Evolutionary conservation across 2,113 vertebrate species (phyloP), one percentile per base, ranked within the genome.

Genomic region (Thryonomys swinderianus): DNA sequence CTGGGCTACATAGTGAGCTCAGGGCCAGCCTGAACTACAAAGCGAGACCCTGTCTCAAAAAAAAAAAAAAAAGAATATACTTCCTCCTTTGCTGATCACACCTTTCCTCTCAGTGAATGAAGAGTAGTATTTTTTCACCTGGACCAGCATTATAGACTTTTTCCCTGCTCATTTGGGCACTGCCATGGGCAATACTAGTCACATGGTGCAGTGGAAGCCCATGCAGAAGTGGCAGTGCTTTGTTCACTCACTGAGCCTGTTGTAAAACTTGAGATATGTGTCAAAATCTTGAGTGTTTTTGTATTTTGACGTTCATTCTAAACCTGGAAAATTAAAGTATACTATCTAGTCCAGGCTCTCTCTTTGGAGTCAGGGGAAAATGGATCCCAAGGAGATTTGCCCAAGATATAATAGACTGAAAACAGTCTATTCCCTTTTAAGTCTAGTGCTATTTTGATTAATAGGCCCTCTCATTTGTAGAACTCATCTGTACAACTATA

Each of bases 11-110:
- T n/a, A n/a, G n/a, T n/a, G n/a, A n/a, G n/a, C n/a, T n/a, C n/a
- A n/a, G n/a, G n/a, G n/a, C n/a, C n/a, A n/a, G n/a, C n/a, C n/a
- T n/a, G n/a, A n/a, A n/a, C n/a, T n/a, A n/a, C n/a, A n/a, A n/a
- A n/a, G n/a, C n/a, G n/a, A n/a, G n/a, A n/a, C n/a, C n/a, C n/a
- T n/a, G n/a, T n/a, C n/a, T n/a, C n/a, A n/a, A n/a, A n/a, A n/a
- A n/a, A n/a, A n/a, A n/a, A n/a, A n/a, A n/a, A n/a, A n/a, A n/a
- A n/a, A n/a, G n/a, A n/a, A n/a, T n/a, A n/a, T n/a, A n/a, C n/a
- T n/a, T n/a, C 69, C 27, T 91, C 51, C 16, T 86, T 78, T 91
- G 78, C 57, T 88, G 42, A 85, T 85, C 88, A 16, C 78, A 59
- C 13, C 1, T 32, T 37, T 48, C 10, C 3, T 94, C 37, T 42